A percentile compares a stretch with the other conserved stretches of the same genome.
Evolutionary conservation across 2,888 invertebrate genomes (phyloP).

Genomic region (Nowickia ferox): DNA sequence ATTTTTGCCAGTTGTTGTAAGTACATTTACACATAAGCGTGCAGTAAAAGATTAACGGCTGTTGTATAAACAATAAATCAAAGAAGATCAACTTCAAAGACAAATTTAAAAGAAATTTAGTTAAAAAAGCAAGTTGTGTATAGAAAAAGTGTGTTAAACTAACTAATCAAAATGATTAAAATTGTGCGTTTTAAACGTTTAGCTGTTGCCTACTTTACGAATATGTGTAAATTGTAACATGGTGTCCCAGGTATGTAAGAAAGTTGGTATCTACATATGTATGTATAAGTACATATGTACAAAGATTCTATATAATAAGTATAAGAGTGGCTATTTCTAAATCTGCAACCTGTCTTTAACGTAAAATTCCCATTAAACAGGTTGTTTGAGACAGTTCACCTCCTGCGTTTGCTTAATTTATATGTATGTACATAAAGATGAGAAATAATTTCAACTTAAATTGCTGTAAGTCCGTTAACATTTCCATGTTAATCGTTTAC

Average conservation of each 20-base stretch:
- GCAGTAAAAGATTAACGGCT: background rate
- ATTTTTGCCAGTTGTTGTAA: background rate
- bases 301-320: too few species aligned
- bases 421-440: too few species aligned
- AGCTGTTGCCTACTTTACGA: background rate
- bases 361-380: background rate
- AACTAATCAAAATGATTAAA: background rate
- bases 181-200: background rate
- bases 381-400: background rate
- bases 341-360: background rate
- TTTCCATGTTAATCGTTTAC: background rate
- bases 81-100: conserved; percentile 10
- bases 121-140: background rate
- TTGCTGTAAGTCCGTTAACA: background rate
- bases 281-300: too few species aligned
- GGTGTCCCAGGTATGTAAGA: background rate
- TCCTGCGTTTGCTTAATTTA: background rate
- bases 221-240: background rate
- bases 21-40: too few species aligned
- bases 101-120: background rate
- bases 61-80: conserved; percentile 25
- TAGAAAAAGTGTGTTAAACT: background rate
- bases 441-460: background rate
- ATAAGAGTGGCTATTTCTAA: too few species aligned
- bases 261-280: too few species aligned